A percentile compares a stretch with the other conserved stretches of the same genome.
Conservation (phyloP, 2,113 vertebrate genomes). For the Scomber japonicus region DNA sequence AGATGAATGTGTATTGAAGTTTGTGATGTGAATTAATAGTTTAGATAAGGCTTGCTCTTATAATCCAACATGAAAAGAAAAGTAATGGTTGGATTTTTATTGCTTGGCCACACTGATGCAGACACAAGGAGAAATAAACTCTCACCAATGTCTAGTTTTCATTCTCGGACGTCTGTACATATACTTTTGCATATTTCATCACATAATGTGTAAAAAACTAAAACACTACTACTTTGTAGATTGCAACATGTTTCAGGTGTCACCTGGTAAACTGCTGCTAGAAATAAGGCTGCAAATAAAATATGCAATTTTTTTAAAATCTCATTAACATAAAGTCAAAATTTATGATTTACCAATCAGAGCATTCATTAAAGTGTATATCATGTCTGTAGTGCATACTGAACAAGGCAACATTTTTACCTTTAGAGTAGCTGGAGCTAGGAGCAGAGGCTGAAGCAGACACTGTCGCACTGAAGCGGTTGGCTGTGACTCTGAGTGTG, state of each 20-base stretch:
- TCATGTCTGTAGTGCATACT: not conserved
- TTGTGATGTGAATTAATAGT: conserved; percentile 15
- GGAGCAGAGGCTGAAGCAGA: conserved; percentile 75
- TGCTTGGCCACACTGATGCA: conserved; percentile 8
- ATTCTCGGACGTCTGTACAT: not conserved
- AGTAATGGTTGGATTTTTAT: conserved; percentile 27
- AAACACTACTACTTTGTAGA: not conserved
- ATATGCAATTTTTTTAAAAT: not conserved
- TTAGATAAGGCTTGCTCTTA: conserved; percentile 19
- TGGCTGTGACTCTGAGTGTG: conserved; percentile 89
- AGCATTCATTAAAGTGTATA: not conserved
- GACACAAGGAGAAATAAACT: not conserved
- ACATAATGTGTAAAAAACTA: not conserved
- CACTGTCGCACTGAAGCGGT: conserved; percentile 88
- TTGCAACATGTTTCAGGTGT: not conserved
- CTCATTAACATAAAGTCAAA: not conserved
- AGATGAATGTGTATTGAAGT: not conserved
- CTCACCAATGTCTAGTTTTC: not conserved
- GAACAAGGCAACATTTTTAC: conserved; percentile 61
- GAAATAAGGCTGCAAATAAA: not conserved
- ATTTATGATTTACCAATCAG: not conserved
- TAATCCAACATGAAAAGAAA: conserved; percentile 2
- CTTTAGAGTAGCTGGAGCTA: conserved; percentile 88
- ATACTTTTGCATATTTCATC: not conserved
- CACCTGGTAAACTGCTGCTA: not conserved